Evolutionary conservation across 2,797 vertebrate genomes (phyloP), one percentile per base, ranked within the genome.

Genomic region (Heliangelus exortis): DNA sequence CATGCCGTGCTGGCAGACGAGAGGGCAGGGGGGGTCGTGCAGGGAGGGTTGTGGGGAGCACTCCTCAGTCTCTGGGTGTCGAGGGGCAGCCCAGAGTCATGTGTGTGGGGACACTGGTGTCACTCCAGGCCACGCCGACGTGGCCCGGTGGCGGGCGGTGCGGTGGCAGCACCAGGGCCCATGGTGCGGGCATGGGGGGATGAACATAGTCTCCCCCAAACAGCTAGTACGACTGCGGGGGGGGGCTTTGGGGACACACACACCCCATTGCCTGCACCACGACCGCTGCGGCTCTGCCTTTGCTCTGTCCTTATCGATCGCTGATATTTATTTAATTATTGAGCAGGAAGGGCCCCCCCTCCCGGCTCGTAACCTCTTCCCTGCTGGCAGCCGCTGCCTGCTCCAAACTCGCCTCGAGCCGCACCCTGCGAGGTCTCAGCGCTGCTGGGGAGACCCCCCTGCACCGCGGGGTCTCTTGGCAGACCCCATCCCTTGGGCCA

Each of bases 281-380:
- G 11, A 69, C 73, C n/a, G 65, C 78, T 82, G 85, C 39, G 12
- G 79, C 89, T 79, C 76, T 82, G 80, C 84, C 84, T 95, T 86
- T 93, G 92, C 91, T 82, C 86, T 61, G 81, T 69, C 81, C 61
- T 61, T 95, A 95, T 97, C 21, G 90, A 96, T 95, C 86, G 65
- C 84, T 83, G 94, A 94, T 96, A 95, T 95, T 95, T 95, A 93
- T 96, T 97, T 95, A 95, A 95, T 95, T 94, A 94, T 93, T 68
- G 95, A 96, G 75, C 84, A 34, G 89, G 63, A 29, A 62, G 81
- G 69, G 91, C 17, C 53, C 53, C 50, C 13, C 19, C 9, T 26
- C 63, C 26, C 51, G 0, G 62, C 61, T 71, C 2, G 33, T 68
- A 94, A 93, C 90, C 78, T 92, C 68, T 68, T 96, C 94, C 77